Evolutionary conservation across 2,888 invertebrate species (phyloP).

Genomic region (Aphidoletes aphidimyza): DNA sequence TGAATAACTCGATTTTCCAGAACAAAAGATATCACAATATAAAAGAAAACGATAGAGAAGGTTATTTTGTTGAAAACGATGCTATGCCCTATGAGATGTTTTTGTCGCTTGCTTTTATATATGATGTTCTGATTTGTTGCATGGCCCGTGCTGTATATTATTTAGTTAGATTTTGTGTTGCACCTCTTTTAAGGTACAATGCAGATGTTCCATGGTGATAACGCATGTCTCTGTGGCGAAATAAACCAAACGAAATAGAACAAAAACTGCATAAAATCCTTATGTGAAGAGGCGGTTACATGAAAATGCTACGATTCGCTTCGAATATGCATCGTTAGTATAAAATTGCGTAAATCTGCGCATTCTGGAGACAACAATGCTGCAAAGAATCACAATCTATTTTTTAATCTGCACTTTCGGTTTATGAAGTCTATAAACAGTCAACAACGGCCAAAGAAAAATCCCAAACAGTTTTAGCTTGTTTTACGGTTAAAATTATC

Average conservation of each 20-base stretch:
- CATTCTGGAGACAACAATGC: neutral
- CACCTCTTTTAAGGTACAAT: neutral
- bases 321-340: neutral
- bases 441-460: neutral
- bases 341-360: constrained; percentile 39
- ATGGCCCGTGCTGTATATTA: neutral
- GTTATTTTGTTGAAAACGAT: neutral
- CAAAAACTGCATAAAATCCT: constrained; percentile 1
- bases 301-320: no score
- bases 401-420: constrained; percentile 38
- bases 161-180: neutral
- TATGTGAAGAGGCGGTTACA: constrained; percentile 10
- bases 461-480: constrained; percentile 14
- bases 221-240: constrained; percentile 49
- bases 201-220: constrained; percentile 29
- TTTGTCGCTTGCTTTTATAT: neutral
- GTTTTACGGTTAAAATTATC: constrained; percentile 46
- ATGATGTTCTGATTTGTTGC: constrained; percentile 14
- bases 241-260: neutral
- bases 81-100: neutral
- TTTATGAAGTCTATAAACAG: constrained; percentile 46
- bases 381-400: neutral
- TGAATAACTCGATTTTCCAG: neutral
- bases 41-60: neutral
- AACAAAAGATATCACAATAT: neutral